Percentiles rank a stretch among this genome's conserved stretches.
These are phyloP conservation scores for Isaurus tuberculatus DNA, from an alignment of 92 coral and sea anemone species.

Conservation along the genomic window DNA sequence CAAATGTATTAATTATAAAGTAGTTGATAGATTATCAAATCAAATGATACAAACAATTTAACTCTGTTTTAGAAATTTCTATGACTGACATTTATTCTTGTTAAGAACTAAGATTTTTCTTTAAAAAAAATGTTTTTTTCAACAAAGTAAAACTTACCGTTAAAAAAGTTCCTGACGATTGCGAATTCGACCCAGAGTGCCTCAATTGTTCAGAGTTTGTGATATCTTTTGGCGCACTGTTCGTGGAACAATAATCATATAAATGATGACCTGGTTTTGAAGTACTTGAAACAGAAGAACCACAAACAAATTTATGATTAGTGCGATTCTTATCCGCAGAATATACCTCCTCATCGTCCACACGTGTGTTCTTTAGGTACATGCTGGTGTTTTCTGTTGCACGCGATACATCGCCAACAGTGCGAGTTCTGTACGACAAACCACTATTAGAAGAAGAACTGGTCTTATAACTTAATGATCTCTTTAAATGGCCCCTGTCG, in stretches of 20 bases:
- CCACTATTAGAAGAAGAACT: slow-evolving; percentile 9
- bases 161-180: slow-evolving; percentile 8
- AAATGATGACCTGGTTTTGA: neutral
- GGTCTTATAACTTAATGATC: neutral
- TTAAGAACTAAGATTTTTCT: too few species aligned
- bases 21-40: too few species aligned
- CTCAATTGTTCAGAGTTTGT: slow-evolving; percentile 3
- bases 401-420: slow-evolving; percentile 25
- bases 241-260: neutral
- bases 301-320: neutral
- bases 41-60: neutral
- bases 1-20: too few species aligned
- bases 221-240: neutral
- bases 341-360: neutral
- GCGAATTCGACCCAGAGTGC: neutral
- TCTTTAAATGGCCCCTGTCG: neutral
- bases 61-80: neutral
- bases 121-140: neutral
- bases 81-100: neutral
- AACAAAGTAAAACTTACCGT: slow-evolving; percentile 14
- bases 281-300: slow-evolving; percentile 25
- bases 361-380: slow-evolving; percentile 16
- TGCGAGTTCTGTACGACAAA: slow-evolving; percentile 37
- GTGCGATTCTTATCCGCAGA: slow-evolving; percentile 1
- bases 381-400: slow-evolving; percentile 24